Conservation (phyloP, 2,113 vertebrate species). For the Corythornis cristatus region DNA sequence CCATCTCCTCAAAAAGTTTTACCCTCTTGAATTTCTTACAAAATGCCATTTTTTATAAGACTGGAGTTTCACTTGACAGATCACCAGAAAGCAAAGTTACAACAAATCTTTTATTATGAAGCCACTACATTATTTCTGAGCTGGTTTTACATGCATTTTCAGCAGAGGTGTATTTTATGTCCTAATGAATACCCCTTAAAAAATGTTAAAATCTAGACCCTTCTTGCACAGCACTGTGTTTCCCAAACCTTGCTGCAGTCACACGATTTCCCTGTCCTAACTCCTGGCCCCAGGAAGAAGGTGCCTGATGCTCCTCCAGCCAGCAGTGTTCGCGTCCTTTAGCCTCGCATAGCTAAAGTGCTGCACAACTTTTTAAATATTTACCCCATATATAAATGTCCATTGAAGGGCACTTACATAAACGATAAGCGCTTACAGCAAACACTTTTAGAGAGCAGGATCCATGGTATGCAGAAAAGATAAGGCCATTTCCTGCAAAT, state of each 20-base stretch:
- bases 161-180: neutral
- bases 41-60: slow-evolving; percentile 31
- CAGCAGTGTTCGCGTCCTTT: neutral
- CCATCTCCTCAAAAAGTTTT: slow-evolving; percentile 37
- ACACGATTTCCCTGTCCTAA: neutral
- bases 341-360: slow-evolving; percentile 30
- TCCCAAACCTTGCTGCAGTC: neutral
- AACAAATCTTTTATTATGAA: neutral
- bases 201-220: neutral
- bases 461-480: slow-evolving; percentile 67
- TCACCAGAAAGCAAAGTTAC: neutral
- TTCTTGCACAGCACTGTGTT: rapidly evolving
- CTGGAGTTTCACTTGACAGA: slow-evolving; percentile 35
- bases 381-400: slow-evolving; percentile 71
- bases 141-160: neutral
- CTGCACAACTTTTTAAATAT: slow-evolving; percentile 70
- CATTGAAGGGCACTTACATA: slow-evolving; percentile 71
- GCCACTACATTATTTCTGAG: neutral
- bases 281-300: neutral
- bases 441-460: slow-evolving; percentile 65
- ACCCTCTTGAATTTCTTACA: slow-evolving; percentile 34
- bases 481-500: slow-evolving; percentile 68
- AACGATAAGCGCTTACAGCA: slow-evolving; percentile 61
- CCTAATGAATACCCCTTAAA: neutral
- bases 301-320: neutral